Conservation (phyloP, 1,140 invertebrate genomes). For the Drosophila virilis region DNA sequence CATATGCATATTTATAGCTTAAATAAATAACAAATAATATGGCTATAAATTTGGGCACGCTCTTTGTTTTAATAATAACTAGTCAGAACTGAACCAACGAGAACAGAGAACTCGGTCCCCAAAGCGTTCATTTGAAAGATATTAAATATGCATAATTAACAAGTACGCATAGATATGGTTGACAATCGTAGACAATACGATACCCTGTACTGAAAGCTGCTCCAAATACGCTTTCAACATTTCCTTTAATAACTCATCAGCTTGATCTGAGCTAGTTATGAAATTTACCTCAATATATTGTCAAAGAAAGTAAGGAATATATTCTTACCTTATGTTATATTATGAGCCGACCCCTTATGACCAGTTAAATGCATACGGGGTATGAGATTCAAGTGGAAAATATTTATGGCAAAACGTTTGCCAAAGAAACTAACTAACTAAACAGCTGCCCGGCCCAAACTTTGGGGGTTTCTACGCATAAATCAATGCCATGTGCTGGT, state of each 20-base stretch:
- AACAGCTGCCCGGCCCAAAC: slow-evolving; percentile 18
- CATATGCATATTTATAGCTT: slow-evolving; percentile 82
- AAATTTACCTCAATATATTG: too few relatives aligned
- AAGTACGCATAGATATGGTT: neutral
- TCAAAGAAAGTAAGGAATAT: too few relatives aligned
- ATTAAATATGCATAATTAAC: slow-evolving; percentile 81
- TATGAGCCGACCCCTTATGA: too few relatives aligned
- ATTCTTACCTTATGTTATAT: too few relatives aligned
- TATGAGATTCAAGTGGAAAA: neutral
- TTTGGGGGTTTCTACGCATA: slow-evolving; percentile 46
- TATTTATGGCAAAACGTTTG: slow-evolving; percentile 2
- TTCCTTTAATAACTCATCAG: too few relatives aligned
- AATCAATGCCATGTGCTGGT: slow-evolving; percentile 71
- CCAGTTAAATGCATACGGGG: neutral
- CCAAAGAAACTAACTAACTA: slow-evolving; percentile 14
- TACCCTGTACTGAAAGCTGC: neutral
- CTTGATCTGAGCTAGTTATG: too few relatives aligned
- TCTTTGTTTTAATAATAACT: slow-evolving; percentile 78
- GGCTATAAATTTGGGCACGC: slow-evolving; percentile 77
- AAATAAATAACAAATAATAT: slow-evolving; percentile 82
- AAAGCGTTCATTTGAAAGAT: slow-evolving; percentile 45
- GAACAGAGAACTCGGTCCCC: neutral
- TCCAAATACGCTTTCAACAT: too few relatives aligned
- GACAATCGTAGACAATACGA: neutral
- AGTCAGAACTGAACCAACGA: slow-evolving; percentile 32